Evolutionary conservation across 2,888 invertebrate species (phyloP).

Genomic region (Scaptodrosophila latifasciaeformis): DNA sequence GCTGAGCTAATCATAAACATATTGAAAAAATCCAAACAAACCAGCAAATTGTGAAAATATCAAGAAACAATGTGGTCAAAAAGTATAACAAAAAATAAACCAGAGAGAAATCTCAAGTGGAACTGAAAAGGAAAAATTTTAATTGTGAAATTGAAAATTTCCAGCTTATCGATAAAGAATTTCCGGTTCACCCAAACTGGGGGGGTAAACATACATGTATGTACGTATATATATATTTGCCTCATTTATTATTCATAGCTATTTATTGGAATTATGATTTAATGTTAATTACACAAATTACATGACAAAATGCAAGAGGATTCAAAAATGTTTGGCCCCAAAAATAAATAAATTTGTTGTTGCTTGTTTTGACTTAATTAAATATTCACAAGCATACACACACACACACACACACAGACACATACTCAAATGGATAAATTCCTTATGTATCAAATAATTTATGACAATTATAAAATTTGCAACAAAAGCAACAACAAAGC

Average conservation of each 20-base stretch:
- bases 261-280: slow-evolving; percentile 51
- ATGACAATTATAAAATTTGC: slow-evolving; percentile 56
- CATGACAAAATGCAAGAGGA: slow-evolving; percentile 30
- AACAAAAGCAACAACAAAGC: no score
- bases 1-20: no score
- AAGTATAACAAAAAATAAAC: no score
- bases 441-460: slow-evolving; percentile 50
- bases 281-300: slow-evolving; percentile 61
- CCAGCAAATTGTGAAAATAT: no score
- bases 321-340: neutral
- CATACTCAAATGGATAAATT: slow-evolving; percentile 14
- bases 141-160: no score
- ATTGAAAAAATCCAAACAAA: no score
- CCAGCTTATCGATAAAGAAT: no score
- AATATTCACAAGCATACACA: slow-evolving; percentile 13
- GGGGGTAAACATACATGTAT: no score
- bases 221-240: neutral
- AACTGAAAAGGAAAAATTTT: no score
- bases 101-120: no score
- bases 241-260: neutral
- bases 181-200: no score
- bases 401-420: slow-evolving; percentile 1
- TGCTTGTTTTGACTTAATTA: slow-evolving; percentile 28
- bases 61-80: no score
- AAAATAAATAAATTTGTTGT: slow-evolving; percentile 16